These are phyloP conservation scores for Drosophila lowei DNA, from an alignment of 1,140 invertebrate species.

Conservation along the genomic window DNA sequence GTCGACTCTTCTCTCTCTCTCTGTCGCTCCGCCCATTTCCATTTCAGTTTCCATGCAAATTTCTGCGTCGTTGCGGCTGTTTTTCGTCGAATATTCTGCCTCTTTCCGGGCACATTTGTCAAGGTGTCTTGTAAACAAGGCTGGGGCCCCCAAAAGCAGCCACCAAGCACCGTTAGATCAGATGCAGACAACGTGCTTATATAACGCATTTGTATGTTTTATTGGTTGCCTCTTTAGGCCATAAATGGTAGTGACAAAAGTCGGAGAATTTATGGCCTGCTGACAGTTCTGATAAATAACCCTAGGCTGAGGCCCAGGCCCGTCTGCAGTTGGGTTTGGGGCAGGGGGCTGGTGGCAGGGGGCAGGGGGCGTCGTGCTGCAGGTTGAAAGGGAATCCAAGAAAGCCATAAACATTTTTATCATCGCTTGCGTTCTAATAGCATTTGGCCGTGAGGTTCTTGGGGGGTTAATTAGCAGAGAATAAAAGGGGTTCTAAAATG, in stretches of 20 bases:
- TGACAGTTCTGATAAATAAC: conserved; percentile 73
- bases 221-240: conserved; percentile 48
- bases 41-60: conserved; percentile 52
- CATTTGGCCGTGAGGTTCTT: neutral
- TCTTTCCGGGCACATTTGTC: conserved; percentile 77
- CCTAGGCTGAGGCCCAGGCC: conserved; percentile 5
- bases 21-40: conserved; percentile 41
- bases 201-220: conserved; percentile 64
- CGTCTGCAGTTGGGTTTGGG: neutral
- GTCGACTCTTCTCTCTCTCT: conserved; percentile 17
- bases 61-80: conserved; percentile 30
- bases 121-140: conserved; percentile 70
- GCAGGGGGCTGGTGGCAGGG: neutral
- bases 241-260: conserved; percentile 64
- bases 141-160: conserved; percentile 17
- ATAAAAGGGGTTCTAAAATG: conserved; percentile 41
- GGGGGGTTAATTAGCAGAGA: conserved; percentile 38
- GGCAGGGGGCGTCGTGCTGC: neutral
- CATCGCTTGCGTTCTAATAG: conserved; percentile 8
- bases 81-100: conserved; percentile 48
- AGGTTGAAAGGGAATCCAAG: conserved; percentile 23
- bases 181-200: conserved; percentile 31
- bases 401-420: conserved; percentile 47
- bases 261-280: conserved; percentile 38
- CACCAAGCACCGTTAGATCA: conserved; percentile 54